Evolutionary conservation across 2,797 vertebrate species (phyloP).

Genomic region (Enoplosus armatus): DNA sequence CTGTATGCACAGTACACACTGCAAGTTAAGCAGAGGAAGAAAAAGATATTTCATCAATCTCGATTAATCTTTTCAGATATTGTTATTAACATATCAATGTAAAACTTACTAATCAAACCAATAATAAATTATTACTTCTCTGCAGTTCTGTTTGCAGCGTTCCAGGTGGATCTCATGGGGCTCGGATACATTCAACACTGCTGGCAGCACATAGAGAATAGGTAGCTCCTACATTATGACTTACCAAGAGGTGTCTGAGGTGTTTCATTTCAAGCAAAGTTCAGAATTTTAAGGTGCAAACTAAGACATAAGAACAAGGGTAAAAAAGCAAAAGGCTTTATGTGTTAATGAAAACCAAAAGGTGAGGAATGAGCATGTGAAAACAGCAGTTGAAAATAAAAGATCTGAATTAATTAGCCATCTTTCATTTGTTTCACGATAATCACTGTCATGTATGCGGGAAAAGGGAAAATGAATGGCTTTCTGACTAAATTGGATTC

Average conservation of each 20-base stretch:
- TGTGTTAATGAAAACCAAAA: constrained; percentile 46
- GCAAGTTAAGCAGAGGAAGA: background rate
- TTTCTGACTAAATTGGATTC: constrained; percentile 47
- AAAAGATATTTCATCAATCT: background rate
- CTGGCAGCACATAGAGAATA: constrained; percentile 7
- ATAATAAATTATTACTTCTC: constrained; percentile 24
- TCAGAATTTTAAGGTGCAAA: constrained; percentile 6
- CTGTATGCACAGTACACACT: background rate
- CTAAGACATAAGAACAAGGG: background rate
- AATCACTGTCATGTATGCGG: constrained; percentile 25
- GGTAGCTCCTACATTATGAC: constrained; percentile 7
- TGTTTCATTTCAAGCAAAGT: constrained; percentile 24
- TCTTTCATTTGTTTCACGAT: constrained; percentile 30
- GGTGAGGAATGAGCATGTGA: constrained; percentile 20
- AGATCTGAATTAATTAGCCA: constrained; percentile 47
- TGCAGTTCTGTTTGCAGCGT: background rate
- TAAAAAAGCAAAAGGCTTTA: constrained; percentile 13
- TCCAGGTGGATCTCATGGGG: constrained; percentile 16
- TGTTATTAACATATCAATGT: constrained; percentile 31
- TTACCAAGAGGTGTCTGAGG: constrained; percentile 16
- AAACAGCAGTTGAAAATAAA: constrained; percentile 28
- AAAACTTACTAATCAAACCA: constrained; percentile 22
- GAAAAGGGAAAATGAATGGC: constrained; percentile 40
- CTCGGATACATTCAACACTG: constrained; percentile 33
- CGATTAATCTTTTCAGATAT: background rate